phyloP scores from a whole-genome alignment of 1,140 invertebrate species.

The Drosophila virilis region DNA sequence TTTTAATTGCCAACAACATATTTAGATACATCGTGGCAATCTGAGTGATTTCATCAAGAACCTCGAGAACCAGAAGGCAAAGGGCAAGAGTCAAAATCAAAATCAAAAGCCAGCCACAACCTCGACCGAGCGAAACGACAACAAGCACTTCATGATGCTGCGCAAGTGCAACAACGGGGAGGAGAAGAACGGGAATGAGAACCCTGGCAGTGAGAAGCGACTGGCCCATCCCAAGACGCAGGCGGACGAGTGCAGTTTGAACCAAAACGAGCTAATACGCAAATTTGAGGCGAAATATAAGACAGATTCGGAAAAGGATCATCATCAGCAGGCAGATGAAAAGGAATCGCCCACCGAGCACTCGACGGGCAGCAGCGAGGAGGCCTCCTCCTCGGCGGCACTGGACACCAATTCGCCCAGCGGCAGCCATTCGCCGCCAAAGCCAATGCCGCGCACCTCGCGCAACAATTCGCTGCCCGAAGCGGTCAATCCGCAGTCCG shows the following conservation, averaged over 20 bases:
- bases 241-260: conserved; percentile 55
- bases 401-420: conserved; percentile 65
- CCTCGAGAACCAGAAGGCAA: conserved; percentile 81
- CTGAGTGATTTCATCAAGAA: conserved; percentile 84
- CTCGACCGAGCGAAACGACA: conserved; percentile 60
- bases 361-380: conserved; percentile 77
- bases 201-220: conserved; percentile 44
- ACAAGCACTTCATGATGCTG: conserved; percentile 66
- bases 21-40: conserved; percentile 80
- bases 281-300: conserved; percentile 83
- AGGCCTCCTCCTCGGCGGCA: conserved; percentile 61
- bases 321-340: conserved; percentile 39
- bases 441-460: conserved; percentile 90
- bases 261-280: conserved; percentile 64
- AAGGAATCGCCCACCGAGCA: conserved; percentile 77
- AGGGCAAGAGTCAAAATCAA: conserved; percentile 35
- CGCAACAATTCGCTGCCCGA: conserved; percentile 88
- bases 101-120: conserved; percentile 28
- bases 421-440: conserved; percentile 86
- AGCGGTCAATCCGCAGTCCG: conserved; percentile 35
- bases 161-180: conserved; percentile 69
- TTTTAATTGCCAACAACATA: too few relatives aligned
- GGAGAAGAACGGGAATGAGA: conserved; percentile 72
- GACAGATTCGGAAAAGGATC: conserved; percentile 79
- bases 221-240: neutral